Conservation (phyloP, 2,888 invertebrate genomes). For the Drosophila barbarae region DNA sequence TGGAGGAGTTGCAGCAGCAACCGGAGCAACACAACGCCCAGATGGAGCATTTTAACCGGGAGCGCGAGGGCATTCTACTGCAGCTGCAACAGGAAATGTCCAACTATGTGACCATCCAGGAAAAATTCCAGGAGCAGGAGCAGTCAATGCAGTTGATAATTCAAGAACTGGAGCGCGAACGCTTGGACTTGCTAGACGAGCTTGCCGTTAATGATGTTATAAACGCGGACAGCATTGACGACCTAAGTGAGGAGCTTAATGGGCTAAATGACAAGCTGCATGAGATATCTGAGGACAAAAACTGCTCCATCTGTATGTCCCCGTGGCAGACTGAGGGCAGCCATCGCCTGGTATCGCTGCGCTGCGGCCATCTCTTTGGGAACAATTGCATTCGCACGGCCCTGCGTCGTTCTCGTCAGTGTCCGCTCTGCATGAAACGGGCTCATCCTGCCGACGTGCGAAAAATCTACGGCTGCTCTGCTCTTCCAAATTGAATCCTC, state of each 20-base stretch:
- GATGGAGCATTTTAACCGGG: conserved; percentile 7
- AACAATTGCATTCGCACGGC: conserved; percentile 3
- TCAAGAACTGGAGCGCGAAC: conserved; percentile 8
- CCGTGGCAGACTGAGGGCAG: conserved; percentile 5
- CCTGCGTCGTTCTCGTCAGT: neutral
- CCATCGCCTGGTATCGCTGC: conserved; percentile 13
- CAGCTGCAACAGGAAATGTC: conserved; percentile 20
- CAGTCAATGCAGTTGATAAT: conserved; percentile 18
- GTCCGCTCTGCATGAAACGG: conserved; percentile 15
- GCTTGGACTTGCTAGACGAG: neutral
- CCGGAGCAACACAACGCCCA: neutral
- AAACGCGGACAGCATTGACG: conserved; percentile 10
- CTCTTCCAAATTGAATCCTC: neutral
- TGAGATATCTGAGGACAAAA: neutral
- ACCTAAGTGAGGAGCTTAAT: conserved; percentile 9
- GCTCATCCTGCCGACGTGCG: conserved; percentile 11
- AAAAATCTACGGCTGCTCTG: conserved; percentile 5
- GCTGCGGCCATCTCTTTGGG: conserved; percentile 23
- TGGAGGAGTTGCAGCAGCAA: conserved; percentile 7
- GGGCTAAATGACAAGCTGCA: neutral
- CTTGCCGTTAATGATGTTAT: conserved; percentile 3
- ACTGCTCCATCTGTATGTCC: conserved; percentile 5
- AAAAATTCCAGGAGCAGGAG: conserved; percentile 19
- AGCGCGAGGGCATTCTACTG: conserved; percentile 9
- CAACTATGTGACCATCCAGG: conserved; percentile 22